Percentiles rank a stretch among this genome's conserved stretches.
Evolutionary conservation across 2,888 invertebrate species (phyloP).

Genomic region (Campopleginae sp.): DNA sequence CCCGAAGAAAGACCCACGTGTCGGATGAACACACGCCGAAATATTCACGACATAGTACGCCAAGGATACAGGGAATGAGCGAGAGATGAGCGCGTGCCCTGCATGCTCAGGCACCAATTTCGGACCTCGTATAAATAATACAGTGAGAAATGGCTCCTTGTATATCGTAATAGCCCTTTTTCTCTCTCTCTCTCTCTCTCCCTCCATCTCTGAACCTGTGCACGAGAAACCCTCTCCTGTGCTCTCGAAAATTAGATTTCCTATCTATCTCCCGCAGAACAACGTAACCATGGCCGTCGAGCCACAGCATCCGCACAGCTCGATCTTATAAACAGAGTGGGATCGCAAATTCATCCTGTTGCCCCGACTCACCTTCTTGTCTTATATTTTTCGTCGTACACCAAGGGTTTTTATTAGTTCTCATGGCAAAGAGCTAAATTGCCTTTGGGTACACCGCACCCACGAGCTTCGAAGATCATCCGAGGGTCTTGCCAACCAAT

Average conservation of each 20-base stretch:
- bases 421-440: conserved; percentile 71
- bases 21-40: conserved; percentile 50
- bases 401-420: conserved; percentile 72
- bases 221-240: conserved; percentile 70
- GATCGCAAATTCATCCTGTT: conserved; percentile 43
- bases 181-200: conserved; percentile 17
- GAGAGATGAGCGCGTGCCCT: conserved; percentile 79
- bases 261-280: conserved; percentile 81
- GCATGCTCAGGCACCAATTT: conserved; percentile 83
- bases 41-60: conserved; percentile 3
- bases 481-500: conserved; percentile 71
- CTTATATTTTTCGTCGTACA: conserved; percentile 68
- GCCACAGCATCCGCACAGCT: conserved; percentile 59
- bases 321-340: conserved; percentile 32
- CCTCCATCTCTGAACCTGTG: conserved; percentile 69
- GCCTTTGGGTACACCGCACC: conserved; percentile 64
- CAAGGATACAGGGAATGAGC: conserved; percentile 45
- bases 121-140: conserved; percentile 82
- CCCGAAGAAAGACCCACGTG: conserved; percentile 54
- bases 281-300: conserved; percentile 52
- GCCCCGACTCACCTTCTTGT: conserved; percentile 13
- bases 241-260: conserved; percentile 83
- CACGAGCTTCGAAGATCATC: conserved; percentile 70
- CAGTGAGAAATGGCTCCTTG: conserved; percentile 78
- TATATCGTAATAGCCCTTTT: conserved; percentile 37